Conservation (phyloP, 1,140 invertebrate genomes). For the Nephila pilipes region DNA sequence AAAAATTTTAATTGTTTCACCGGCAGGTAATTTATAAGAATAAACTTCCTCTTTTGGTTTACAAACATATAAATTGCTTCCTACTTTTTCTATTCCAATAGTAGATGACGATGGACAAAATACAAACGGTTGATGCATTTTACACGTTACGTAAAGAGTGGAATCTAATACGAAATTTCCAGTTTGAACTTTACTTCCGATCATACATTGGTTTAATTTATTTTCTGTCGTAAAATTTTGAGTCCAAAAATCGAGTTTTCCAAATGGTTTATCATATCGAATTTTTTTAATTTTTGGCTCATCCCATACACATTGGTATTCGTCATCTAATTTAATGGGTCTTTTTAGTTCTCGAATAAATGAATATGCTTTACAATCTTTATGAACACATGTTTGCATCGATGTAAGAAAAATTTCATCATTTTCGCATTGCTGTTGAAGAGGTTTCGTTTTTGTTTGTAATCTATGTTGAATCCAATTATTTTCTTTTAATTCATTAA, state of each 20-base stretch:
- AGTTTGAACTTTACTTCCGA: not conserved
- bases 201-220: not conserved
- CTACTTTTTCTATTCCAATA: not conserved
- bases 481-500: not conserved
- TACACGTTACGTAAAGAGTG: constrained; percentile 1
- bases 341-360: constrained; percentile 31
- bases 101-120: constrained; percentile 37
- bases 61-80: not conserved
- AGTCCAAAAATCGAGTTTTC: not conserved
- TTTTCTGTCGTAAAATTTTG: not conserved
- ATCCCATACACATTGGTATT: not conserved
- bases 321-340: constrained; percentile 37
- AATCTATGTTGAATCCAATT: constrained; percentile 11
- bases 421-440: not conserved
- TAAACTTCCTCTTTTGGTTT: constrained; percentile 2
- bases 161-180: constrained; percentile 45
- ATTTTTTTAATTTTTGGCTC: constrained; percentile 7
- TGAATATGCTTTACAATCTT: not conserved
- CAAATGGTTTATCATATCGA: not conserved
- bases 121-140: constrained; percentile 12
- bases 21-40: not conserved
- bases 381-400: constrained; percentile 10
- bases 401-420: not conserved
- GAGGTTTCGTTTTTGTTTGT: not conserved
- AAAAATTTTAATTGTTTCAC: not conserved